Evolutionary conservation across 2,888 invertebrate genomes (phyloP), one percentile per base, ranked within the genome.

Genomic region (Sinelater perroti): DNA sequence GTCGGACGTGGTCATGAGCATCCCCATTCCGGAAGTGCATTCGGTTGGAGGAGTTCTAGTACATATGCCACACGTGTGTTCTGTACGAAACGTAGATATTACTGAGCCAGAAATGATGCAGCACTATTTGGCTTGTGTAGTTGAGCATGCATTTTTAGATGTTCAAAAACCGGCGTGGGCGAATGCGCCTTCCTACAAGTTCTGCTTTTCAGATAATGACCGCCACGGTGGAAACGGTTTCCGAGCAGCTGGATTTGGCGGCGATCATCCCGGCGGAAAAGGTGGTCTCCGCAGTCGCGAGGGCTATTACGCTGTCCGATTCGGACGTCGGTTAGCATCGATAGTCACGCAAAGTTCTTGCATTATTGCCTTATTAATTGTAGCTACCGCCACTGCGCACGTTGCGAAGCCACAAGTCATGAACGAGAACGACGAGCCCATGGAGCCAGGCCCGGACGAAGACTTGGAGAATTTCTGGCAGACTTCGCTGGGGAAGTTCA

Each of bases 221-320:
- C 67, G 95, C 95, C 16, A 94, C 94, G n/a, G 94, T 95, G 71
- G 93, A 95, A 82, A 95, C 94, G 26, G 93, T 95, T 64, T 90
- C 91, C 59, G 94, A 94, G 76, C 91, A 94, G 77, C 81, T 95
- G 72, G 96, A 96, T 77, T 85, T 95, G 74, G 91, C 93, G 31
- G 90, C 91, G 31, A 88, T 92, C 31, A 86, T 95, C 72, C 93
- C 95, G 42, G 82, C 88, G 1, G 91, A 87, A 72, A 83, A 83
- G 70, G 84, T 87, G 33, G 85, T 90, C 61, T 86, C 90, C 24
- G 93, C 91, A 18, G 90, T 92, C 20, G 94, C 95, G 5, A 86
- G 91, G 70, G 91, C 94, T 3, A 88, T 93, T 58, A 95, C 94
- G 0, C 80, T 95, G 54, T 92, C 95, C 0, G 95, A 95, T 72